Conservation (phyloP, 2,797 vertebrate species). For the Alauda arvensis region DNA sequence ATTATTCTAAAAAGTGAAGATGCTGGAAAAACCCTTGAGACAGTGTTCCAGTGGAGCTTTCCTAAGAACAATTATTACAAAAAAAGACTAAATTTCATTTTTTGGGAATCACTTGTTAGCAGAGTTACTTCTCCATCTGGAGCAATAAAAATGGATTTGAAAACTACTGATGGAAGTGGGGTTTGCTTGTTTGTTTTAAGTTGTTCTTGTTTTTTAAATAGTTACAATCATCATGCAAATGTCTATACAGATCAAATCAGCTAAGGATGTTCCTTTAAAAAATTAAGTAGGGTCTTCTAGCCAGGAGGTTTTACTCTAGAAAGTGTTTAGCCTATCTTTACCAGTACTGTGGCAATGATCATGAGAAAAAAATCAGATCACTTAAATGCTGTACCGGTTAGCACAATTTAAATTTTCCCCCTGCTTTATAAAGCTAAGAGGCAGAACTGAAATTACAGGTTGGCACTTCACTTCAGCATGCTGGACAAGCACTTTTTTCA, state of each 20-base stretch:
- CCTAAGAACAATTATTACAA: neutral
- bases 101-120: neutral
- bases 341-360: neutral
- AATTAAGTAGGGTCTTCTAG: neutral
- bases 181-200: neutral
- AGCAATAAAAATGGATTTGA: neutral
- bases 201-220: neutral
- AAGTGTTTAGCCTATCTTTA: neutral
- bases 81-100: neutral
- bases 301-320: neutral
- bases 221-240: neutral
- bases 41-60: neutral
- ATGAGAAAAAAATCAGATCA: neutral
- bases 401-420: neutral
- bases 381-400: neutral
- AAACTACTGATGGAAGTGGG: neutral
- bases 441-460: neutral
- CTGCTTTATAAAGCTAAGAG: neutral
- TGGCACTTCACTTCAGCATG: neutral
- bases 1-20: neutral
- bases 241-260: neutral
- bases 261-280: neutral
- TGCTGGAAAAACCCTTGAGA: neutral
- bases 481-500: neutral
- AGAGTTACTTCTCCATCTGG: neutral